These are phyloP conservation scores for Galbula dea DNA, from an alignment of 2,113 vertebrate genomes.

Conservation along the genomic window DNA sequence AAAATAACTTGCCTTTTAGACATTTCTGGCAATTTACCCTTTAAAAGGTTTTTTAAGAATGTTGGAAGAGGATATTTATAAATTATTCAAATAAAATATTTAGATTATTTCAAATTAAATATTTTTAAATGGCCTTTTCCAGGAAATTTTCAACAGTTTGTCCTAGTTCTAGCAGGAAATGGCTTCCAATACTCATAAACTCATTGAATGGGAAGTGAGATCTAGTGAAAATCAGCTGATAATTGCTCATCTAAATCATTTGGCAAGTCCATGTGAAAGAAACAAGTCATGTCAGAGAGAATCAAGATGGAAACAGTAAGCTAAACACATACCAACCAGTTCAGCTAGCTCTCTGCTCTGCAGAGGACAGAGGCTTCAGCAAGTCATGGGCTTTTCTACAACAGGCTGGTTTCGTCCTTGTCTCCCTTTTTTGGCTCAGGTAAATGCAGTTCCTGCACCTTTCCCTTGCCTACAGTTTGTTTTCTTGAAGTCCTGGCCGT, in stretches of 20 bases:
- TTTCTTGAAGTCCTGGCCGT: not conserved
- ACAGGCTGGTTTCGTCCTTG: not conserved
- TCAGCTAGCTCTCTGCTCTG: not conserved
- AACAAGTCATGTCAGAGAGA: not conserved
- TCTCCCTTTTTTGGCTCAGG: not conserved
- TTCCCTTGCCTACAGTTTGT: not conserved
- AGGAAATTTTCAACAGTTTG: not conserved
- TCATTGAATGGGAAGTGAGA: not conserved
- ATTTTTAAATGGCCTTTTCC: not conserved
- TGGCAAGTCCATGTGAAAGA: not conserved
- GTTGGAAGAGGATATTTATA: not conserved
- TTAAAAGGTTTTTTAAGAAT: not conserved
- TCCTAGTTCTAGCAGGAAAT: not conserved
- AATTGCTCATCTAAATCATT: not conserved
- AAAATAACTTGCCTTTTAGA: not conserved
- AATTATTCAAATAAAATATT: not conserved
- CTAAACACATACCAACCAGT: not conserved
- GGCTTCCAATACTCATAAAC: not conserved
- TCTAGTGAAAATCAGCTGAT: constrained; percentile 1
- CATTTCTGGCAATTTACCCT: not conserved
- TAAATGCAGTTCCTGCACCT: not conserved
- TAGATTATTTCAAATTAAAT: not conserved
- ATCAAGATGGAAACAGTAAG: not conserved
- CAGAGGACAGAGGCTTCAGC: not conserved
- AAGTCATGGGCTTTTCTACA: not conserved